These are phyloP conservation scores for Pterophyllum scalare DNA, from an alignment of 2,113 vertebrate genomes.

Conservation along the genomic window DNA sequence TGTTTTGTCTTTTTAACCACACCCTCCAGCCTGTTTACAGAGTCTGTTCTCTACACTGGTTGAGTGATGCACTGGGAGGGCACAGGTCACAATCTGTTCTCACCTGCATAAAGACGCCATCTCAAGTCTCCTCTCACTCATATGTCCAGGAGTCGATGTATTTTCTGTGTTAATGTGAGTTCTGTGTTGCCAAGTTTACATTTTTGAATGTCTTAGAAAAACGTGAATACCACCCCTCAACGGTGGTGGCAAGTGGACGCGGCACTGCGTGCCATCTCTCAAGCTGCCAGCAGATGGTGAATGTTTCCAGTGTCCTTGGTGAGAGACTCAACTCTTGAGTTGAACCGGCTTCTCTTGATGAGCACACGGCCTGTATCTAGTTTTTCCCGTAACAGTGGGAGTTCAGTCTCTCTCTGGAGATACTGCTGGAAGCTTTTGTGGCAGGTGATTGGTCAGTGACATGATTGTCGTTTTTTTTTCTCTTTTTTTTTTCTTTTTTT, in stretches of 20 bases:
- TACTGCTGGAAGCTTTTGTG: constrained; percentile 51
- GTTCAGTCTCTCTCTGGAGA: constrained; percentile 18
- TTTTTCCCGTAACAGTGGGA: constrained; percentile 21
- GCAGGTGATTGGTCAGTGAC: constrained; percentile 64
- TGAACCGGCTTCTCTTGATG: background rate
- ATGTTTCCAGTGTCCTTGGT: background rate
- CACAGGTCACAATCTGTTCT: constrained; percentile 53
- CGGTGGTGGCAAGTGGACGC: background rate
- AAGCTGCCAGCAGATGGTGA: constrained; percentile 13
- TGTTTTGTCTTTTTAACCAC: constrained; percentile 34
- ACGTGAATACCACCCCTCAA: constrained; percentile 10
- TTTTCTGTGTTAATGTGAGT: constrained; percentile 42
- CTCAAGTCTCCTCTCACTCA: constrained; percentile 36
- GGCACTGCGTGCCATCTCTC: constrained; percentile 2
- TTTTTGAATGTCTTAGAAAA: constrained; percentile 52
- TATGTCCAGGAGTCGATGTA: constrained; percentile 6
- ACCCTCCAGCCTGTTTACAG: constrained; percentile 52
- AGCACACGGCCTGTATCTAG: constrained; percentile 31
- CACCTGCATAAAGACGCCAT: constrained; percentile 31
- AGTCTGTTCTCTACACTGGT: constrained; percentile 66
- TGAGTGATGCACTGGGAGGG: constrained; percentile 68
- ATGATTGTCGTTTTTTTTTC: constrained; percentile 21
- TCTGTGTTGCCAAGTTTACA: constrained; percentile 11
- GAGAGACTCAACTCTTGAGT: background rate
- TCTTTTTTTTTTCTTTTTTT: background rate